Evolutionary conservation across 2,113 vertebrate genomes (phyloP), one percentile per base, ranked within the genome.

Genomic region (Dolichotis patagonum): DNA sequence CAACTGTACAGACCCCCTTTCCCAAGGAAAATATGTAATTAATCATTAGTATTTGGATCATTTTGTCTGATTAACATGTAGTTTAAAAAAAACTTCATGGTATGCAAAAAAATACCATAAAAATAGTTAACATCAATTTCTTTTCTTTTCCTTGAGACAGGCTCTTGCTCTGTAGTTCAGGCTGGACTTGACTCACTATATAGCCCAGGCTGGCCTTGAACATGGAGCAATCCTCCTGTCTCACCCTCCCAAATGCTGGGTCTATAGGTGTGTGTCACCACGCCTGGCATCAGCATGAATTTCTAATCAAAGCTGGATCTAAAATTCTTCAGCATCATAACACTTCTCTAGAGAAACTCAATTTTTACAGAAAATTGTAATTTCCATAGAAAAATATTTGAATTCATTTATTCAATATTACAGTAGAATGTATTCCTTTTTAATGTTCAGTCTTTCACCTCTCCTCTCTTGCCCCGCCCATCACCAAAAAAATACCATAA

Each of bases 301-400:
- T 87, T 73, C 58, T 84, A 80, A 88, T 81, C 49, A 82, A 91
- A 94, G 10, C 58, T 77, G 52, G 19, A 73, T 54, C 62, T 58
- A 32, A 87, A 87, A 92, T 92, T 78, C 22, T 96, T 86, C 58
- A 94, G n/a, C 5, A 73, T 80, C n/a, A 83, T 71, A 80, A 71
- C 30, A 84, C 60, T 60, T 65, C 14, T 14, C 41, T 14, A 75
- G 9, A 43, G 13, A 89, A 89, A 88, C 81, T 88, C 54, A 56
- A 73, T 54, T 54, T 60, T 17, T 71, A 62, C 38, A 32, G 28
- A 46, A 85, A 77, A 63, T 22, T 32, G 3, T 28, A 85, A 43
- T 65, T 87, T 80, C 63, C 41, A 73, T 12, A 77, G 73, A 93
- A 95, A 84, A 56, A 56, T 65, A 82, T 22, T 49, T 85, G 62